Evolutionary conservation across 2,888 invertebrate species (phyloP).

Genomic region (Pristionchus japonicus): DNA sequence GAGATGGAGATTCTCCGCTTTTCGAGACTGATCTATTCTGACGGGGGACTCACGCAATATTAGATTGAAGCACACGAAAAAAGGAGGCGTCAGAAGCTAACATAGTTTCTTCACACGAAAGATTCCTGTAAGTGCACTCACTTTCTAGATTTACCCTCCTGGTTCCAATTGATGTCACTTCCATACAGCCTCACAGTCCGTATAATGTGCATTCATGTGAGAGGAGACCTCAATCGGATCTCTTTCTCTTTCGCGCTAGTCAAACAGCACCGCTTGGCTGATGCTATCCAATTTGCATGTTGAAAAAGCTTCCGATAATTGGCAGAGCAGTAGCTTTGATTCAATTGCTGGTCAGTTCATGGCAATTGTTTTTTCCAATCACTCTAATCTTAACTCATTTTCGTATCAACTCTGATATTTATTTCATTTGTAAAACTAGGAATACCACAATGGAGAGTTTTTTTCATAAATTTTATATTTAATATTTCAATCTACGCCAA

Average conservation of each 20-base stretch:
- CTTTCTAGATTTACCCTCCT: neutral
- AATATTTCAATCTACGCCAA: no score
- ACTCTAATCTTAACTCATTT: no score
- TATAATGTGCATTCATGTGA: neutral
- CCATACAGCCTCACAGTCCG: neutral
- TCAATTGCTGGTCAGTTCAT: neutral
- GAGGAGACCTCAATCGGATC: slow-evolving; percentile 25
- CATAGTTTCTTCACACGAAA: neutral
- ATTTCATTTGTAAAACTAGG: no score
- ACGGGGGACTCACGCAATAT: neutral
- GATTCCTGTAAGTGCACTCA: neutral
- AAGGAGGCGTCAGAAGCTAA: neutral
- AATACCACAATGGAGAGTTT: no score
- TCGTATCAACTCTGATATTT: no score
- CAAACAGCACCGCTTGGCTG: neutral
- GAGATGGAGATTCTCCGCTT: neutral
- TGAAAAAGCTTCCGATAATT: neutral
- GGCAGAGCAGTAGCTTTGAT: neutral
- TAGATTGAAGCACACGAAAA: slow-evolving; percentile 37
- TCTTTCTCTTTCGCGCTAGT: neutral
- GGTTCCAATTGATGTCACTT: neutral
- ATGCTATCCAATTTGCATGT: neutral
- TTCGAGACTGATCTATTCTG: slow-evolving; percentile 22
- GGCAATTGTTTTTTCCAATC: no score
- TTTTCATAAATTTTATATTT: no score